phyloP scores from a whole-genome alignment of 1,140 invertebrate genomes.

The Dreissena rostriformis region DNA sequence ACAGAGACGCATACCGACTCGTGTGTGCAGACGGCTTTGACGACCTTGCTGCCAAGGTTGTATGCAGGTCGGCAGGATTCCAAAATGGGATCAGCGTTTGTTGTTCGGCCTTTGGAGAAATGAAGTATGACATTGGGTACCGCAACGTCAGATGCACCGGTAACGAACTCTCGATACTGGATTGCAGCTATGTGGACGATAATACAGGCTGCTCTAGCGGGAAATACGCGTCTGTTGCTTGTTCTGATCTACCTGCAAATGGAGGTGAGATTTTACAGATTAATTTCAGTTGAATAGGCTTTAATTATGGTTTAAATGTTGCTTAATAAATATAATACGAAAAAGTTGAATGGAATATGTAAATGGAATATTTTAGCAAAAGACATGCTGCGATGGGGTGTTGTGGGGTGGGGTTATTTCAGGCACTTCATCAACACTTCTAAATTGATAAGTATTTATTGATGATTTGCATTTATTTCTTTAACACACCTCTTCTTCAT shows the following conservation, averaged over 20 bases:
- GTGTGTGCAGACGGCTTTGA: conserved; percentile 70
- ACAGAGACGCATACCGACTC: conserved; percentile 47
- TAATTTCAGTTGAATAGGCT: too few species aligned
- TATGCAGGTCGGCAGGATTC: conserved; percentile 55
- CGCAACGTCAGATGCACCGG: conserved; percentile 54
- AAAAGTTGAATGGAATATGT: too few species aligned
- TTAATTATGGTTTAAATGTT: too few species aligned
- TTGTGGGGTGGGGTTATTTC: too few species aligned
- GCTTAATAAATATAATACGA: too few species aligned
- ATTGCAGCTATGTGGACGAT: conserved; percentile 41
- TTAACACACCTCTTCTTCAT: too few species aligned
- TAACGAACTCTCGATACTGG: conserved; percentile 49
- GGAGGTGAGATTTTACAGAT: conserved; percentile 35
- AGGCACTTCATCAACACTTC: too few species aligned
- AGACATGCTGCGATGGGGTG: too few species aligned
- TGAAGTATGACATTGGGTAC: conserved; percentile 41
- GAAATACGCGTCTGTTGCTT: conserved; percentile 64
- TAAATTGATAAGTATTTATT: too few species aligned
- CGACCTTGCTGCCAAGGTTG: conserved; percentile 61
- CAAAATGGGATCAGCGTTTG: conserved; percentile 56
- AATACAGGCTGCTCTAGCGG: conserved; percentile 47
- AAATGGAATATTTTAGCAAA: too few species aligned
- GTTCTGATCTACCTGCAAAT: conserved; percentile 44
- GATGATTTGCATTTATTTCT: too few species aligned
- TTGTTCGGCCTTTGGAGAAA: conserved; percentile 60